phyloP scores from a whole-genome alignment of 2,113 vertebrate species.

The Tonatia bakeri region DNA sequence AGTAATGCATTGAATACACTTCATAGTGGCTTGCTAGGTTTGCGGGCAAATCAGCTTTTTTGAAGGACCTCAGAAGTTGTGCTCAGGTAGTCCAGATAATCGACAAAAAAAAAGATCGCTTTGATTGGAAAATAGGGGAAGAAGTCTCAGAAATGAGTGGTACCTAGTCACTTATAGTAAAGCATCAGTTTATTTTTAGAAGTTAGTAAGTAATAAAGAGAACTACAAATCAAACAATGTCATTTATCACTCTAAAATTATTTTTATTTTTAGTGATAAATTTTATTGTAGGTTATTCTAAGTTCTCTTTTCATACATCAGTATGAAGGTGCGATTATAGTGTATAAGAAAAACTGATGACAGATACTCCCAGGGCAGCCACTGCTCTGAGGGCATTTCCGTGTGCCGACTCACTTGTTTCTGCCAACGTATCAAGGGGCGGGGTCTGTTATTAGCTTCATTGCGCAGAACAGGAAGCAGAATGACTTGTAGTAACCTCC shows the following conservation, averaged over 20 bases:
- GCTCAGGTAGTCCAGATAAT: not conserved
- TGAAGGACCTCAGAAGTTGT: not conserved
- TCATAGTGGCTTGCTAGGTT: not conserved
- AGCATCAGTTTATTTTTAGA: not conserved
- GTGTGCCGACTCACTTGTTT: not conserved
- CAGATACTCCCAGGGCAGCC: not conserved
- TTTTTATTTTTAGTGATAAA: not conserved
- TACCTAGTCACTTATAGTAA: not conserved
- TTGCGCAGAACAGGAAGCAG: not conserved
- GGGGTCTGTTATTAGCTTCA: not conserved
- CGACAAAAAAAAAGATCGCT: not conserved
- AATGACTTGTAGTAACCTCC: not conserved
- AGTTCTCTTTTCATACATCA: not conserved
- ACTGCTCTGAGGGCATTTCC: not conserved
- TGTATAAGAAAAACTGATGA: not conserved
- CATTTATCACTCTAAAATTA: not conserved
- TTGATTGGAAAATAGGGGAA: not conserved
- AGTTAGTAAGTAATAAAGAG: not conserved
- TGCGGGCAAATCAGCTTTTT: slow-evolving; percentile 30
- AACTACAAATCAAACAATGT: slow-evolving; percentile 9
- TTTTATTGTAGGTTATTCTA: not conserved
- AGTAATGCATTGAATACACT: rapidly evolving
- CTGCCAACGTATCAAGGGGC: not conserved
- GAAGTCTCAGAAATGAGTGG: not conserved
- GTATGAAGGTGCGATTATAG: not conserved